Evolutionary conservation across 2,797 vertebrate genomes (phyloP), one percentile per base, ranked within the genome.

Genomic region (Chaunax sp.): DNA sequence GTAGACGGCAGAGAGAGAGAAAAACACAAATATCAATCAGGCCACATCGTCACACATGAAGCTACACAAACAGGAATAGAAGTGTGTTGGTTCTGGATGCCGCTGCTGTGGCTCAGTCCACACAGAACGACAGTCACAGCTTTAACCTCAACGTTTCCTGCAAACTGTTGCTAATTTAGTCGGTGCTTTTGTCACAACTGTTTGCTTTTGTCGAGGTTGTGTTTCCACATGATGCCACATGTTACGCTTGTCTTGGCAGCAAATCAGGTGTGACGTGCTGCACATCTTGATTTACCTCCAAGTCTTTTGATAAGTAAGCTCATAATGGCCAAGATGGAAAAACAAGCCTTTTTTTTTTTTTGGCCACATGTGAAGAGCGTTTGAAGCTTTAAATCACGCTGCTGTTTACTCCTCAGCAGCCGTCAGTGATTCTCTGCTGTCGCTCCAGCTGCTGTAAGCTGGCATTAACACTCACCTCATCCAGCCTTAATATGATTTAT

Each of bases 21-120:
- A 81, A 78, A 71, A 60, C 71, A 59, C 78, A n/a, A 88, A 88
- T 85, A 86, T 85, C 77, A 86, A 84, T 86, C 83, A 76, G 71
- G 41, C 22, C 0, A 3, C 63, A 6, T 70, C 66, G 53, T 54
- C 25, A 5, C 73, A 22, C 60, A 16, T 51, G 37, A 18, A 22
- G 19, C 35, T 12, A 10, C 11, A 49, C 69, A 66, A 65, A 67
- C 60, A 12, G 26, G 44, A 26, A 8, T 16, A 23, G 50, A 25
- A 18, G 22, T n/a, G 28, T n/a, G 43, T 12, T n/a, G 30, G n/a
- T 56, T 54, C 9, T 49, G 16, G 47, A 51, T 26, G 40, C 28
- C 5, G 0, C 41, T 46, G 45, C 63, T 53, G 74, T 77, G 66
- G n/a, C n/a, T n/a, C n/a, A n/a, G n/a, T n/a, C n/a, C n/a, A n/a